A percentile compares a stretch with the other conserved stretches of the same genome.
Conservation (phyloP, 2,113 vertebrate genomes). For the Sinocyclocheilus anshuiensis region DNA sequence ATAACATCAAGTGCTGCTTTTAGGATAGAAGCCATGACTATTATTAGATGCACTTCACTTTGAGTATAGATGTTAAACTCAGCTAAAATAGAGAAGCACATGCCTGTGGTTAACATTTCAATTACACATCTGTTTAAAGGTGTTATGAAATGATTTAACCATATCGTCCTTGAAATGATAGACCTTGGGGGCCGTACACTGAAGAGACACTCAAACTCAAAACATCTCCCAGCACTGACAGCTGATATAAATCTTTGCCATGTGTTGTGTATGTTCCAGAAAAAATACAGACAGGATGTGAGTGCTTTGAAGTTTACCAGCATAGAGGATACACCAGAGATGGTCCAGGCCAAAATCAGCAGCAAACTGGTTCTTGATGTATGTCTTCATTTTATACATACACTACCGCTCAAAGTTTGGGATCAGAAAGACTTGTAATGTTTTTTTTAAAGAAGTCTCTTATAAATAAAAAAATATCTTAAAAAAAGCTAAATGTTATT, state of each 20-base stretch:
- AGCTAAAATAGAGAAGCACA: background rate
- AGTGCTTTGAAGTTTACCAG: slow-evolving; percentile 93
- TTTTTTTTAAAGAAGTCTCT: too few species aligned
- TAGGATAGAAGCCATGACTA: background rate
- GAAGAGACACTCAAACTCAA: slow-evolving; percentile 2
- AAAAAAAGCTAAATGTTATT: too few species aligned
- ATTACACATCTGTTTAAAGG: background rate
- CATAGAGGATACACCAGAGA: slow-evolving; percentile 94
- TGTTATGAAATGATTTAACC: slow-evolving; percentile 10
- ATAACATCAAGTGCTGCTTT: background rate
- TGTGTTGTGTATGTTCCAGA: slow-evolving; percentile 80
- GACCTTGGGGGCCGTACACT: background rate
- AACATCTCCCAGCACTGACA: background rate
- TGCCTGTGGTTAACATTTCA: slow-evolving; percentile 15
- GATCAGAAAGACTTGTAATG: too few species aligned
- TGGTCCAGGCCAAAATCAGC: slow-evolving; percentile 98
- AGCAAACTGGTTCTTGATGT: slow-evolving; percentile 95
- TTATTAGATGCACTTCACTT: slow-evolving; percentile 1
- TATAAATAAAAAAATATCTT: too few species aligned
- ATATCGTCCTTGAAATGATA: background rate
- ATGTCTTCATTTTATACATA: slow-evolving; percentile 60
- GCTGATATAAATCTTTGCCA: slow-evolving; percentile 68
- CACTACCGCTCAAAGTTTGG: too few species aligned
- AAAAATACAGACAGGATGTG: slow-evolving; percentile 93
- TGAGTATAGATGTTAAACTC: slow-evolving; percentile 13